Evolutionary conservation across 2,113 vertebrate genomes (phyloP).

Genomic region (Paratilapia polleni): DNA sequence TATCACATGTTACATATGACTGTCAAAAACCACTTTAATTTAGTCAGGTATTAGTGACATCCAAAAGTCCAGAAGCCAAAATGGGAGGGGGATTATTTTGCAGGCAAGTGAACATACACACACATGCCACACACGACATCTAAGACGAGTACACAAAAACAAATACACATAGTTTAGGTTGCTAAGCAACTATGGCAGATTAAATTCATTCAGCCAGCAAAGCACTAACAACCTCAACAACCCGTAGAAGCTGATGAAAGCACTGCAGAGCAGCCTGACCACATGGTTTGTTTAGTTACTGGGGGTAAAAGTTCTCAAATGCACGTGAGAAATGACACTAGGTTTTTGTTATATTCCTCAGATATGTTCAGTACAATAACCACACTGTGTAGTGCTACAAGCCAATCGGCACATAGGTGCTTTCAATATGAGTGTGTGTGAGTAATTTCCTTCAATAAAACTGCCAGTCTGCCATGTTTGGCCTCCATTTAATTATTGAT

Average conservation of each 20-base stretch:
- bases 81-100: background rate
- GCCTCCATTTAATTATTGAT: constrained; percentile 38
- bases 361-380: background rate
- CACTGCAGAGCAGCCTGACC: background rate
- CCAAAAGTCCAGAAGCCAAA: background rate
- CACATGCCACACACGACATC: background rate
- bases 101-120: background rate
- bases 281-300: constrained; percentile 23
- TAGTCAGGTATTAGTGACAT: constrained; percentile 5
- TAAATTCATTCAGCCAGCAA: constrained; percentile 22
- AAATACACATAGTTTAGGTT: constrained; percentile 21
- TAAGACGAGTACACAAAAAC: constrained; percentile 8
- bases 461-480: constrained; percentile 11
- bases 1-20: background rate
- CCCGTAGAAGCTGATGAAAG: constrained; percentile 11
- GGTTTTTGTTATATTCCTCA: background rate
- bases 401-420: constrained; percentile 10
- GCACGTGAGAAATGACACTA: background rate
- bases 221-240: constrained; percentile 32
- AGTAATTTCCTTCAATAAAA: constrained; percentile 36
- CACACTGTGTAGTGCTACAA: background rate
- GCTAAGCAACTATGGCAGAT: constrained; percentile 29
- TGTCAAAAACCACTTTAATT: background rate
- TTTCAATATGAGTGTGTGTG: constrained; percentile 8
- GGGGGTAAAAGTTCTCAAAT: background rate